Evolutionary conservation across 2,797 vertebrate genomes (phyloP).

Genomic region (Spinibarbus caldwelli): DNA sequence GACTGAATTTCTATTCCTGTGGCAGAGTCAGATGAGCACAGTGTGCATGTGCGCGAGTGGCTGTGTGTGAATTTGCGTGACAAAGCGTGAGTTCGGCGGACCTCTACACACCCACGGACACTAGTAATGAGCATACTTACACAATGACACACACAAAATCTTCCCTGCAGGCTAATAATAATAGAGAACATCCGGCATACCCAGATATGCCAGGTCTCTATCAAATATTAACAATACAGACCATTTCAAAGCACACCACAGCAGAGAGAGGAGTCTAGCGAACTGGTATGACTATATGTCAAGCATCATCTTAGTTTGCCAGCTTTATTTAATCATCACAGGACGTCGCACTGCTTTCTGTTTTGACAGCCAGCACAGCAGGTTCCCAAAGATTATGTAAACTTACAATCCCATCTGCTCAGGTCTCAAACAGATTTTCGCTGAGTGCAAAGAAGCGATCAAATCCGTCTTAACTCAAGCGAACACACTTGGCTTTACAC

Average conservation of each 20-base stretch:
- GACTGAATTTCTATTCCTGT: conserved; percentile 56
- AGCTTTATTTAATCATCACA: conserved; percentile 1
- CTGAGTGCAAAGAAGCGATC: neutral
- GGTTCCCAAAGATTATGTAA: conserved; percentile 25
- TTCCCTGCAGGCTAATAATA: neutral
- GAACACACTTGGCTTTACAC: neutral
- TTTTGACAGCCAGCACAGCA: conserved; percentile 33
- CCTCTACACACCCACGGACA: conserved; percentile 11
- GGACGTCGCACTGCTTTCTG: neutral
- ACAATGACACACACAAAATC: conserved; percentile 14
- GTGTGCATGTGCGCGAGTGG: conserved; percentile 15
- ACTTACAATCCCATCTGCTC: conserved; percentile 8
- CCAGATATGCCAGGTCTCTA: neutral
- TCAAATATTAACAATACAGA: neutral
- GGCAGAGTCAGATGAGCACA: conserved; percentile 37
- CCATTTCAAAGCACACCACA: neutral
- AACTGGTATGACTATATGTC: neutral
- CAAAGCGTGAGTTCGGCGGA: neutral
- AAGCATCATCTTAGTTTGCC: neutral
- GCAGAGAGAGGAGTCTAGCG: conserved; percentile 8
- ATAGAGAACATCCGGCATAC: conserved; percentile 3
- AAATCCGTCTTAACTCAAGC: neutral
- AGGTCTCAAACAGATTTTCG: conserved; percentile 2
- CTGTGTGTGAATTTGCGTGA: conserved; percentile 14
- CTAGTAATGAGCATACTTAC: neutral